Percentiles rank a stretch among this genome's conserved stretches.
Evolutionary conservation across 2,113 vertebrate species (phyloP).

Genomic region (Gymnobelideus leadbeateri): DNA sequence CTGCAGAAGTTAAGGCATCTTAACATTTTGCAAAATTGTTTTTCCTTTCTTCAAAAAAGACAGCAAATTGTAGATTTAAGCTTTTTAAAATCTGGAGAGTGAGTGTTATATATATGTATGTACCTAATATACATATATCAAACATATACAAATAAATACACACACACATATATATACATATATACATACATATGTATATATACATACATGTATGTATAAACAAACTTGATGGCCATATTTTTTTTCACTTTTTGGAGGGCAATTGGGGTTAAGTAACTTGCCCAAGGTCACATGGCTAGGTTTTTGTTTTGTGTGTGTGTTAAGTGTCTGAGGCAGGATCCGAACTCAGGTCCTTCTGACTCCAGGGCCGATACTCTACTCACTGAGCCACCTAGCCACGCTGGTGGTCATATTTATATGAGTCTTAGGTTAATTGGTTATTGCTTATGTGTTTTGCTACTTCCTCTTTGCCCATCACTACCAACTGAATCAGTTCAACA

Average conservation of each 20-base stretch:
- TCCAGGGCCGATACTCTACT: no score
- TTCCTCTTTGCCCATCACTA: background rate
- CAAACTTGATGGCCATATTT: background rate
- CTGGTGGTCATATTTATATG: slow-evolving; percentile 1
- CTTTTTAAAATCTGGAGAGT: background rate
- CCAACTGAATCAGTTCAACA: background rate
- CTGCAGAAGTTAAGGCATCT: background rate
- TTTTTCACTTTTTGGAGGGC: no score
- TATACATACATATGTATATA: no score
- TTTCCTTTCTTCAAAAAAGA: background rate
- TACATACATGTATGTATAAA: background rate
- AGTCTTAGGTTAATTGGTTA: slow-evolving; percentile 14
- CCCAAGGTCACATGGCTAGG: no score
- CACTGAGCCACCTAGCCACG: no score
- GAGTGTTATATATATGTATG: background rate
- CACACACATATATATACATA: no score
- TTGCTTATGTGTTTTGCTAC: slow-evolving; percentile 3
- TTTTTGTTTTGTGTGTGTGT: no score
- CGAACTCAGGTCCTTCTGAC: no score
- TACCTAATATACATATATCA: background rate
- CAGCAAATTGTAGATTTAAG: background rate
- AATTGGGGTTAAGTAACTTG: no score
- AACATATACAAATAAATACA: no score
- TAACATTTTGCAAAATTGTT: background rate
- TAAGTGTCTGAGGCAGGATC: no score